These are phyloP conservation scores for Aythya fuligula DNA, from an alignment of 2,797 vertebrate species.

Conservation along the genomic window DNA sequence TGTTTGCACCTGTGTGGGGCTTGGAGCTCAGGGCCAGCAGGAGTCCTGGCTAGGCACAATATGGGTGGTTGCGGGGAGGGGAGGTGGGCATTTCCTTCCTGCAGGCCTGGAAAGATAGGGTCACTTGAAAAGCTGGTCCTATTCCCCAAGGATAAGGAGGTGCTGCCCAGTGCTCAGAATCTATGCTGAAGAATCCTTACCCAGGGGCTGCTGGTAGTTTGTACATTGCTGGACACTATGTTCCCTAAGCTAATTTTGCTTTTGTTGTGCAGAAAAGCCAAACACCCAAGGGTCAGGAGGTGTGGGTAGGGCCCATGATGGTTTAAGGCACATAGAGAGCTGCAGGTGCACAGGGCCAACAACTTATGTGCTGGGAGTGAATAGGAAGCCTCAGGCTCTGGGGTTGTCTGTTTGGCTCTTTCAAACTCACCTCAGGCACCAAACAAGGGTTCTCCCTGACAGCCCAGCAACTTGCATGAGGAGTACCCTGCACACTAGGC, in stretches of 20 bases:
- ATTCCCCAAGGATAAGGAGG: neutral
- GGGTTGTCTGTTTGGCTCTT: neutral
- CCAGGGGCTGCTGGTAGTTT: neutral
- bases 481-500: neutral
- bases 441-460: neutral
- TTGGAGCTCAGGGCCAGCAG: neutral
- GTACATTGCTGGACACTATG: neutral
- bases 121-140: neutral
- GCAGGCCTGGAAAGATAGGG: neutral
- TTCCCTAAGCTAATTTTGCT: neutral
- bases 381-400: neutral
- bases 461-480: neutral
- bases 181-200: accelerated
- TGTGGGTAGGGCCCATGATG: neutral
- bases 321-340: neutral
- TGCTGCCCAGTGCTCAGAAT: neutral
- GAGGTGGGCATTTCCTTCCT: accelerated
- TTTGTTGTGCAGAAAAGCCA: neutral
- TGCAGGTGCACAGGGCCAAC: neutral
- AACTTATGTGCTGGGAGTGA: neutral
- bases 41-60: neutral
- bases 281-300: accelerated
- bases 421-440: neutral
- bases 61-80: no score
- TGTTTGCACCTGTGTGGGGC: accelerated